Percentiles rank a stretch among this genome's conserved stretches.
These are phyloP conservation scores for Microplitis deprimator DNA, from an alignment of 2,888 invertebrate genomes.

Conservation along the genomic window DNA sequence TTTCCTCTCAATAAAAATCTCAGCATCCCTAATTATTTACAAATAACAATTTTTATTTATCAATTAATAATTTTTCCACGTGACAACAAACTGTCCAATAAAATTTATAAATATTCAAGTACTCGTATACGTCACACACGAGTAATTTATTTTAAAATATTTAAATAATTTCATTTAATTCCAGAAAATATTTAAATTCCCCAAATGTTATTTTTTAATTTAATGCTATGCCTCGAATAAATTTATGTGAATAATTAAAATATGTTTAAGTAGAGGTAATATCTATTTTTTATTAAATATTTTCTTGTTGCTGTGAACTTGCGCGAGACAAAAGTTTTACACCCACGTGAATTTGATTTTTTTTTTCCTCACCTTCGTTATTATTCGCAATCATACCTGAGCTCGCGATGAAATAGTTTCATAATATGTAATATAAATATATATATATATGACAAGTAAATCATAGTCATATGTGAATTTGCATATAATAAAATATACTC, in stretches of 20 bases:
- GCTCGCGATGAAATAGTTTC: background rate
- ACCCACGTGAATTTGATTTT: conserved; percentile 1
- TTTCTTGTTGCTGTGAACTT: too few species aligned
- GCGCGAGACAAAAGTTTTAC: background rate
- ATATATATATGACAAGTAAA: background rate
- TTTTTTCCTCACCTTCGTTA: background rate
- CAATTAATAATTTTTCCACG: too few species aligned
- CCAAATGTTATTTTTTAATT: background rate
- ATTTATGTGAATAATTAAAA: too few species aligned
- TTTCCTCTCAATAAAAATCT: conserved; percentile 43
- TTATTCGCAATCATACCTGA: background rate
- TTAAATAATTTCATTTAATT: too few species aligned
- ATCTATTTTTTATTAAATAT: too few species aligned
- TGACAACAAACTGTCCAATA: too few species aligned
- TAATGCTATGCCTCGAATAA: background rate
- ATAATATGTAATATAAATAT: background rate
- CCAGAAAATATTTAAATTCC: too few species aligned
- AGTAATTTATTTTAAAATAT: too few species aligned
- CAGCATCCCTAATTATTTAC: background rate
- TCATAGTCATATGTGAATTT: background rate
- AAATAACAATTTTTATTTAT: background rate
- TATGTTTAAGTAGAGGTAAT: too few species aligned
- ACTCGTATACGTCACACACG: too few species aligned
- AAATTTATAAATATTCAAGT: too few species aligned
- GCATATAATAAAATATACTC: background rate